These are phyloP conservation scores for Bugula neritina DNA, from an alignment of 2,888 invertebrate species.

Conservation along the genomic window DNA sequence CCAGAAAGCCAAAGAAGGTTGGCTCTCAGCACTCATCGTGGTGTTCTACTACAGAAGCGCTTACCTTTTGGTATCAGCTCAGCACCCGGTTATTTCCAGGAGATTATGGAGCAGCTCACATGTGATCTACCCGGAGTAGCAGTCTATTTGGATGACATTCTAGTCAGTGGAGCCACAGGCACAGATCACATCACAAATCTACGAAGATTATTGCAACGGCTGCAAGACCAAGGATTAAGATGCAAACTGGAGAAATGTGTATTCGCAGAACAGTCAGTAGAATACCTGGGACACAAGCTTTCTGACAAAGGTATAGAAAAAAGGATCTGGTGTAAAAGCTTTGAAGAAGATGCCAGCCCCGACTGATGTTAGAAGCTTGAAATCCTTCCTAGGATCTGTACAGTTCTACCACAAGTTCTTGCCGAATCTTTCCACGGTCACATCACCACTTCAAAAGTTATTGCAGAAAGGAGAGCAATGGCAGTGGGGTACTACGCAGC, in stretches of 20 bases:
- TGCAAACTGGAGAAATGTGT: constrained; percentile 27
- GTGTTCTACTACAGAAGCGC: constrained; percentile 34
- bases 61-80: constrained; percentile 34
- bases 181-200: constrained; percentile 32
- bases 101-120: constrained; percentile 36
- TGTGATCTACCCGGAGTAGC: too few species aligned
- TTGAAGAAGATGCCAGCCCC: constrained; percentile 28
- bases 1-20: constrained; percentile 31
- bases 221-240: constrained; percentile 29
- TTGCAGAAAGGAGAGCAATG: constrained; percentile 27
- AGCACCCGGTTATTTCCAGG: constrained; percentile 34
- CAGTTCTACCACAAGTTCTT: constrained; percentile 31
- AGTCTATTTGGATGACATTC: constrained; percentile 38
- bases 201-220: constrained; percentile 30
- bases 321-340: background rate
- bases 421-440: too few species aligned
- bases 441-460: too few species aligned
- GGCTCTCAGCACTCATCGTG: constrained; percentile 31
- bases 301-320: background rate
- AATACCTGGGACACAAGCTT: constrained; percentile 26
- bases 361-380: constrained; percentile 27
- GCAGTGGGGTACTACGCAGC: constrained; percentile 25
- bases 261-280: constrained; percentile 27
- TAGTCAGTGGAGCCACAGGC: constrained; percentile 32
- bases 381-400: constrained; percentile 29